Conservation (phyloP, 2,888 invertebrate genomes). For the Loripinus fragilis region DNA sequence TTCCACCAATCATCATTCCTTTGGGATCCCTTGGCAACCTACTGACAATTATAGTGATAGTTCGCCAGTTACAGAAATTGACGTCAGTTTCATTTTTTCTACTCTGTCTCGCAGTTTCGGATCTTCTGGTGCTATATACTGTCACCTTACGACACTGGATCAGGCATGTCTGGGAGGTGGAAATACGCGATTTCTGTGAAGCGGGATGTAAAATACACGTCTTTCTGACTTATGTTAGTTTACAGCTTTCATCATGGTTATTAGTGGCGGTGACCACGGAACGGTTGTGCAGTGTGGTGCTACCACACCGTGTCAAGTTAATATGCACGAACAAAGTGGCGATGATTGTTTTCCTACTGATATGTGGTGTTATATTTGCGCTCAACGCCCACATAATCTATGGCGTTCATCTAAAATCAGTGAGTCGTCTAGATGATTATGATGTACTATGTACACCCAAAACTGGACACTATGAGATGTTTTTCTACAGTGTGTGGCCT, state of each 20-base stretch:
- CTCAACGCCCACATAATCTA: conserved; percentile 58
- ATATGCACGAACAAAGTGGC: conserved; percentile 61
- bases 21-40: conserved; percentile 73
- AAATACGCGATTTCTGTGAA: conserved; percentile 56
- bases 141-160: conserved; percentile 69
- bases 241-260: conserved; percentile 74
- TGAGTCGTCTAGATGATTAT: neutral
- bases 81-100: conserved; percentile 68
- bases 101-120: conserved; percentile 63
- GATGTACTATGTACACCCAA: neutral
- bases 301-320: conserved; percentile 68
- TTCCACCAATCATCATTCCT: conserved; percentile 70
- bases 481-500: conserved; percentile 5
- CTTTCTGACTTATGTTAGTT: conserved; percentile 67
- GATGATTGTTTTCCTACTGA: conserved; percentile 32
- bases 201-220: conserved; percentile 63
- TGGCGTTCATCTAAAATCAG: neutral
- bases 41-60: conserved; percentile 63
- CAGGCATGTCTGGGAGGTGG: conserved; percentile 41
- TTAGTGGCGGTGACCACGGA: conserved; percentile 76
- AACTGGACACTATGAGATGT: conserved; percentile 2
- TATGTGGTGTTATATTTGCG: conserved; percentile 40
- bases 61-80: conserved; percentile 54
- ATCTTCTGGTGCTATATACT: conserved; percentile 66
- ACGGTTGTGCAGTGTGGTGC: conserved; percentile 68